Conservation (phyloP, 1,140 invertebrate species). For the Spodoptera litura region DNA sequence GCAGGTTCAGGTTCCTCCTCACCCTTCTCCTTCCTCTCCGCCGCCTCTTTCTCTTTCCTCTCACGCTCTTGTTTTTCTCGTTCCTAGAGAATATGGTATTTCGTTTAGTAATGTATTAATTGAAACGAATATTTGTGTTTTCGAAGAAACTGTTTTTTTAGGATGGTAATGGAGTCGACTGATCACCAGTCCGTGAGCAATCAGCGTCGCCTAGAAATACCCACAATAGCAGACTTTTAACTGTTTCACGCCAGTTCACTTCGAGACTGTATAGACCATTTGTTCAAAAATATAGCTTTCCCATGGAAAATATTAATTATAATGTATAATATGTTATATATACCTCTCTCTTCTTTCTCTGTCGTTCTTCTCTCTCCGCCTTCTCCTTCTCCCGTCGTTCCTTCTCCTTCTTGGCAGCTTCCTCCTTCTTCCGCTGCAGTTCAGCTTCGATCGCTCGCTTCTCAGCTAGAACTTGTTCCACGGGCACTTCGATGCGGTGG, state of each 20-base stretch:
- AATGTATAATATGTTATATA: background rate
- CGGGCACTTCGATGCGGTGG: slow-evolving; percentile 74
- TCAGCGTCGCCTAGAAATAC: too few species aligned
- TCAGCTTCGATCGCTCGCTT: slow-evolving; percentile 70
- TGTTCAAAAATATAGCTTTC: too few species aligned
- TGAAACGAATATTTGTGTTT: background rate
- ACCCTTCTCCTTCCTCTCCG: slow-evolving; percentile 62
- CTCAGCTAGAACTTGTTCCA: slow-evolving; percentile 78
- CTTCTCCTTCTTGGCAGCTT: slow-evolving; percentile 56
- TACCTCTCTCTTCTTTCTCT: slow-evolving; percentile 75
- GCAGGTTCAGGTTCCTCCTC: slow-evolving; percentile 43
- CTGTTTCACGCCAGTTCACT: too few species aligned
- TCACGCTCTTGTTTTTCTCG: slow-evolving; percentile 71
- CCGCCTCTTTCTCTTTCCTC: slow-evolving; percentile 73
- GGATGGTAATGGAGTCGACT: too few species aligned
- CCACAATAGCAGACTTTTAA: too few species aligned
- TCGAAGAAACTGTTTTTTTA: too few species aligned
- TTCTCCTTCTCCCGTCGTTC: slow-evolving; percentile 65
- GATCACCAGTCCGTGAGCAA: too few species aligned
- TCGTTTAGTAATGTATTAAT: too few species aligned
- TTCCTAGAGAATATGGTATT: slow-evolving; percentile 53
- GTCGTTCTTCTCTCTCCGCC: slow-evolving; percentile 71
- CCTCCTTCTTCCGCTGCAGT: slow-evolving; percentile 66
- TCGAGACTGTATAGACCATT: too few species aligned
- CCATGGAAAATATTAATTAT: too few species aligned